Percentiles rank a stretch among this genome's conserved stretches.
Evolutionary conservation across 2,888 invertebrate genomes (phyloP).

Genomic region (Epirrhoe tristata): DNA sequence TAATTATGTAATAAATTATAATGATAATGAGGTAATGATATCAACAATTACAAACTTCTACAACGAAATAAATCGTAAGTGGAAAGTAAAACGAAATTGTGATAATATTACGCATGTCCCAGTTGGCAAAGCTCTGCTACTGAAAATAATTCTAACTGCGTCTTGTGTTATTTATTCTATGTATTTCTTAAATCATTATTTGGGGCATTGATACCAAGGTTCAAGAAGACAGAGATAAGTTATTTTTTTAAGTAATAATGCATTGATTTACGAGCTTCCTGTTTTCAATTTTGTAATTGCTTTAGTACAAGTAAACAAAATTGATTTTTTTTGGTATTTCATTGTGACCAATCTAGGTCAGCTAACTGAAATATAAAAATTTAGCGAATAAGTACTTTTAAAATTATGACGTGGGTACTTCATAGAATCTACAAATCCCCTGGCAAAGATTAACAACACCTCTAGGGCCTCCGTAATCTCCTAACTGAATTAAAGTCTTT

Average conservation of each 20-base stretch:
- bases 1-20: conserved; percentile 19
- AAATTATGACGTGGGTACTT: background rate
- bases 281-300: conserved; percentile 2
- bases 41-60: conserved; percentile 12
- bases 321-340: background rate
- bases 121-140: conserved; percentile 23
- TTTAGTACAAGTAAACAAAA: background rate
- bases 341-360: background rate
- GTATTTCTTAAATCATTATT: conserved; percentile 16
- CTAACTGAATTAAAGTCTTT: conserved; percentile 33
- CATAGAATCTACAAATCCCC: conserved; percentile 11
- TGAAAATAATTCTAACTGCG: conserved; percentile 21
- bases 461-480: conserved; percentile 47
- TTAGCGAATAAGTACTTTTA: background rate
- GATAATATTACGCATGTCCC: conserved; percentile 12
- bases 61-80: conserved; percentile 11
- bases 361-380: background rate
- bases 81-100: conserved; percentile 21
- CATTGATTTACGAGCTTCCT: conserved; percentile 9
- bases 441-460: conserved; percentile 45
- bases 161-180: background rate
- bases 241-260: background rate
- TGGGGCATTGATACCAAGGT: conserved; percentile 23
- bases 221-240: conserved; percentile 6
- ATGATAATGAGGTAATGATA: background rate